Percentiles rank a stretch among this genome's conserved stretches.
Conservation (phyloP, 2,113 vertebrate genomes). For the Clupea harengus region DNA sequence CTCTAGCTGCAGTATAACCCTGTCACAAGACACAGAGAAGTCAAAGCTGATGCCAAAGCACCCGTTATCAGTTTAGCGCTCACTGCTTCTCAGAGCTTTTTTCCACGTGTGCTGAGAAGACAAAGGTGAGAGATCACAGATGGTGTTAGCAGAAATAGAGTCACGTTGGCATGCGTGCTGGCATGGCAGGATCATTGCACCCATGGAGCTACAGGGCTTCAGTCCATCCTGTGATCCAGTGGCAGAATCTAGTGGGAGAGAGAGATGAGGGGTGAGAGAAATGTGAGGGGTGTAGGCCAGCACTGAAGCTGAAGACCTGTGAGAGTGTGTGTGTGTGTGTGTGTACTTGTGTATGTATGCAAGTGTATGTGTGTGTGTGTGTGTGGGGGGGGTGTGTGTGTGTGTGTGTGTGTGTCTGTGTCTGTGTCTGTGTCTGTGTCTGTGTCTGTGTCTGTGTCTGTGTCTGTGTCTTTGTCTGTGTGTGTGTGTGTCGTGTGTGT, state of each 20-base stretch:
- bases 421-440: no score
- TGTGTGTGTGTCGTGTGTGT: neutral
- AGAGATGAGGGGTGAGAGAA: neutral
- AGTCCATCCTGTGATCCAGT: neutral
- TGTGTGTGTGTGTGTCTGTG: neutral
- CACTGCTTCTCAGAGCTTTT: neutral
- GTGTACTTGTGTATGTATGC: neutral
- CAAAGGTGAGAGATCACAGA: neutral
- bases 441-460: neutral
- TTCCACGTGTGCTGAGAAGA: neutral
- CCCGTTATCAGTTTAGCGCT: neutral
- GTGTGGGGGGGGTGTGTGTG: neutral
- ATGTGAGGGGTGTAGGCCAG: neutral
- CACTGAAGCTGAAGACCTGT: neutral
- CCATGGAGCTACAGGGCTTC: neutral
- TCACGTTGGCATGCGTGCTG: neutral
- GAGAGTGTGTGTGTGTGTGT: conserved; percentile 5
- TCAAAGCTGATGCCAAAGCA: neutral
- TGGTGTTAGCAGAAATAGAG: neutral
- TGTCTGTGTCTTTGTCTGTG: neutral
- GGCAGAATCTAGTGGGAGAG: neutral
- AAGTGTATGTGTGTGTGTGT: neutral
- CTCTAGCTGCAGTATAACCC: neutral
- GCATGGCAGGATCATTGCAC: neutral
- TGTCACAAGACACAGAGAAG: neutral